Conservation (phyloP, 1,140 invertebrate species). For the Nasonia giraulti region DNA sequence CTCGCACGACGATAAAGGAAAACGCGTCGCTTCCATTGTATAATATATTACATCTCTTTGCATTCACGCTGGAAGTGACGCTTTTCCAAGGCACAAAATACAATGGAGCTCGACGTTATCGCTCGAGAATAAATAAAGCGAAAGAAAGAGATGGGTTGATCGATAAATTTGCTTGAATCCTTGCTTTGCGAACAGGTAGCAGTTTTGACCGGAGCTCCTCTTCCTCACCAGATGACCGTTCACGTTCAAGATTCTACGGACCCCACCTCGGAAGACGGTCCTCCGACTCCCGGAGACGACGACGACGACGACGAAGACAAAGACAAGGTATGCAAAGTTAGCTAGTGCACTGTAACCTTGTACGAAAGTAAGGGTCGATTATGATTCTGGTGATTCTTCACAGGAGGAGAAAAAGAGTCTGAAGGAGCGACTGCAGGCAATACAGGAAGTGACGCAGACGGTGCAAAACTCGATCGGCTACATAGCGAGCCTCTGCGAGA, state of each 20-base stretch:
- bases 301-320: slow-evolving; percentile 89
- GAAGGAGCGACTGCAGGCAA: slow-evolving; percentile 93
- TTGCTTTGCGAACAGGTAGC: slow-evolving; percentile 66
- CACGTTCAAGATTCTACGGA: slow-evolving; percentile 63
- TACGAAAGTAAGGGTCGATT: background rate
- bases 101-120: background rate
- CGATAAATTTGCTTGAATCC: slow-evolving; percentile 51
- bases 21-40: background rate
- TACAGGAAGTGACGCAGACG: slow-evolving; percentile 95
- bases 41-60: background rate
- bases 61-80: too few species aligned
- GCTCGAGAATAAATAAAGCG: background rate
- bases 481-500: slow-evolving; percentile 93
- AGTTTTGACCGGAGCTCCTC: slow-evolving; percentile 65
- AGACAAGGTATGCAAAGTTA: slow-evolving; percentile 76
- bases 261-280: slow-evolving; percentile 63
- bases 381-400: background rate
- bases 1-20: background rate
- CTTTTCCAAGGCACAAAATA: background rate
- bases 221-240: slow-evolving; percentile 61
- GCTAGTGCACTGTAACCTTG: too few species aligned
- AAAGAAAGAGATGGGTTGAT: slow-evolving; percentile 29
- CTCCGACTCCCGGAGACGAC: slow-evolving; percentile 82
- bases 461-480: slow-evolving; percentile 96
- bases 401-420: slow-evolving; percentile 97